A percentile compares a stretch with the other conserved stretches of the same genome.
Evolutionary conservation across 2,888 invertebrate genomes (phyloP).

Genomic region (Exephanes ischioxanthus): DNA sequence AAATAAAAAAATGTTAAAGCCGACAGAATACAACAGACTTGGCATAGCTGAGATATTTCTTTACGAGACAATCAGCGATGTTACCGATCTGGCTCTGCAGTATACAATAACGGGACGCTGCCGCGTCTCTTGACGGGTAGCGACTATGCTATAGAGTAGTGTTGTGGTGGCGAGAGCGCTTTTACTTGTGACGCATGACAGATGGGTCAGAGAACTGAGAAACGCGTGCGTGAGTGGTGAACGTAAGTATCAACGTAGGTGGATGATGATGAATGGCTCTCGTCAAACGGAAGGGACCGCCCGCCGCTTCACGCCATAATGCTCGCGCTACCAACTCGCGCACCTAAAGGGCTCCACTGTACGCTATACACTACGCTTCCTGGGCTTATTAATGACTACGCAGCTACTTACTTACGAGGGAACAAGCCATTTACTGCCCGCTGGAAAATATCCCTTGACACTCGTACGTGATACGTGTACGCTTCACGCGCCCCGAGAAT

Average conservation of each 20-base stretch:
- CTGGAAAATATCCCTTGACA: slow-evolving; percentile 57
- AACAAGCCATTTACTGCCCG: slow-evolving; percentile 75
- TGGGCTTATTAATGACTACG: slow-evolving; percentile 82
- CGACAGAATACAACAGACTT: not conserved
- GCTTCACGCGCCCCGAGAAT: not conserved
- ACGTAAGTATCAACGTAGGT: slow-evolving; percentile 82
- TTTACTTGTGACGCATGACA: slow-evolving; percentile 81
- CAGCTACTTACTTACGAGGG: slow-evolving; percentile 80
- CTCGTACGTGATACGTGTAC: slow-evolving; percentile 8
- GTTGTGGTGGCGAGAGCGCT: slow-evolving; percentile 58
- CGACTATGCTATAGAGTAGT: slow-evolving; percentile 15
- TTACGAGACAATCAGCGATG: not conserved
- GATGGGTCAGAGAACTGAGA: slow-evolving; percentile 76
- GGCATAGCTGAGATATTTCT: not conserved
- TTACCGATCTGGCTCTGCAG: slow-evolving; percentile 45
- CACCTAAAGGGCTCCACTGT: slow-evolving; percentile 49
- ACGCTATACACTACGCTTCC: slow-evolving; percentile 64
- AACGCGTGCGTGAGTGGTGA: slow-evolving; percentile 71
- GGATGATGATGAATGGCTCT: slow-evolving; percentile 85
- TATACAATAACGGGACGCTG: not conserved
- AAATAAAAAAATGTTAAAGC: not conserved
- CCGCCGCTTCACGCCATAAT: slow-evolving; percentile 83
- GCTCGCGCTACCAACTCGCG: slow-evolving; percentile 73
- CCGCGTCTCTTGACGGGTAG: not conserved
- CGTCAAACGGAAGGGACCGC: slow-evolving; percentile 85